These are phyloP conservation scores for Pasiphila rectangulata DNA, from an alignment of 2,888 invertebrate species.

Conservation along the genomic window DNA sequence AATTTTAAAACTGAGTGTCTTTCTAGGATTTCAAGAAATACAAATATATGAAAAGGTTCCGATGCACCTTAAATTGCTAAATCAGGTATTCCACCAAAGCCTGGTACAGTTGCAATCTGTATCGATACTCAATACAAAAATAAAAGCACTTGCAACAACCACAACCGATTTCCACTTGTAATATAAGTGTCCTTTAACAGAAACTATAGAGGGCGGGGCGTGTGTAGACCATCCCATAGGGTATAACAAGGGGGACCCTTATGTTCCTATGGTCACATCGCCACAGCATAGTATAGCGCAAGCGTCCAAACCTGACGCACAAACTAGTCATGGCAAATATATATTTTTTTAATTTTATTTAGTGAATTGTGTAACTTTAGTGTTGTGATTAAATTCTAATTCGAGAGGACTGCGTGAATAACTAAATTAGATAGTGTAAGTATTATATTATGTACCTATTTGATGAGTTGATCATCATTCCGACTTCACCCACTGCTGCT, in stretches of 20 bases:
- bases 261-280: too few relatives aligned
- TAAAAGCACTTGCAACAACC: conserved; percentile 4
- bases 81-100: too few relatives aligned
- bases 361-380: background rate
- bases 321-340: conserved; percentile 19
- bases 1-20: too few relatives aligned
- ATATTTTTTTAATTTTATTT: conserved; percentile 13
- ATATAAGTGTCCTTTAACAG: background rate
- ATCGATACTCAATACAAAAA: background rate
- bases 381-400: conserved; percentile 1
- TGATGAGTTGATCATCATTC: too few relatives aligned
- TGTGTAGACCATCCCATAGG: conserved; percentile 34
- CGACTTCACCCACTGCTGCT: too few relatives aligned
- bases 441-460: too few relatives aligned
- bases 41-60: too few relatives aligned
- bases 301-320: conserved; percentile 19
- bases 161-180: conserved; percentile 9
- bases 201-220: conserved; percentile 49
- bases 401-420: too few relatives aligned
- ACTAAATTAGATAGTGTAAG: conserved; percentile 3
- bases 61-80: too few relatives aligned
- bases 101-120: background rate
- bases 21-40: too few relatives aligned
- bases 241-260: conserved; percentile 8
- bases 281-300: conserved; percentile 45